Percentiles rank a stretch among this genome's conserved stretches.
Conservation (phyloP, 2,797 vertebrate genomes). For the Phataginus tetradactyla region DNA sequence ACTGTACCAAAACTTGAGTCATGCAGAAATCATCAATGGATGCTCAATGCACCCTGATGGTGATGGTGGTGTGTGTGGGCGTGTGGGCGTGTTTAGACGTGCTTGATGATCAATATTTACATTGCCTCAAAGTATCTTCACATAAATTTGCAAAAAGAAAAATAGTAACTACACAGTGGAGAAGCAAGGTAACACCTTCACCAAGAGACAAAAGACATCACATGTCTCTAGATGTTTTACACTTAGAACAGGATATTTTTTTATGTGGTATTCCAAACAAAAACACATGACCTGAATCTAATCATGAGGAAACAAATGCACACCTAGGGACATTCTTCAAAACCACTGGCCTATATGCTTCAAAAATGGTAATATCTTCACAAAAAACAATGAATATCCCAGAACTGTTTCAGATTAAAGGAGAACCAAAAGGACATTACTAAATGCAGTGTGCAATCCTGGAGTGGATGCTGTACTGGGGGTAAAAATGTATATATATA, state of each 20-base stretch:
- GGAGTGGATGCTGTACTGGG: not conserved
- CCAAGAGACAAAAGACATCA: not conserved
- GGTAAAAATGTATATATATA: no score
- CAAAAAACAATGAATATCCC: not conserved
- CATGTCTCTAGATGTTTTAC: not conserved
- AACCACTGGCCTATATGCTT: not conserved
- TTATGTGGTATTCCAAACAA: not conserved
- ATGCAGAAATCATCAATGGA: not conserved
- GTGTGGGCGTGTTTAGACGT: not conserved
- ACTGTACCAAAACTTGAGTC: not conserved
- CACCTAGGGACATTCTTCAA: not conserved
- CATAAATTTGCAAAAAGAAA: not conserved
- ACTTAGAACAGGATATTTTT: not conserved
- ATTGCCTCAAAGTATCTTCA: not conserved
- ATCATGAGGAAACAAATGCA: not conserved
- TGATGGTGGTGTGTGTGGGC: no score
- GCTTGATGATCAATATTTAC: not conserved
- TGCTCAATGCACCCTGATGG: not conserved
- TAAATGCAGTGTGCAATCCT: not conserved
- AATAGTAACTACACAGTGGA: not conserved
- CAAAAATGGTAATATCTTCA: not conserved
- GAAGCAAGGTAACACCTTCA: not conserved
- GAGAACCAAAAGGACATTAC: not conserved
- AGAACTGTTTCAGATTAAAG: not conserved
- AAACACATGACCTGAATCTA: not conserved